phyloP scores from a whole-genome alignment of 2,888 invertebrate species.

The Synanthedon tipuliformis region DNA sequence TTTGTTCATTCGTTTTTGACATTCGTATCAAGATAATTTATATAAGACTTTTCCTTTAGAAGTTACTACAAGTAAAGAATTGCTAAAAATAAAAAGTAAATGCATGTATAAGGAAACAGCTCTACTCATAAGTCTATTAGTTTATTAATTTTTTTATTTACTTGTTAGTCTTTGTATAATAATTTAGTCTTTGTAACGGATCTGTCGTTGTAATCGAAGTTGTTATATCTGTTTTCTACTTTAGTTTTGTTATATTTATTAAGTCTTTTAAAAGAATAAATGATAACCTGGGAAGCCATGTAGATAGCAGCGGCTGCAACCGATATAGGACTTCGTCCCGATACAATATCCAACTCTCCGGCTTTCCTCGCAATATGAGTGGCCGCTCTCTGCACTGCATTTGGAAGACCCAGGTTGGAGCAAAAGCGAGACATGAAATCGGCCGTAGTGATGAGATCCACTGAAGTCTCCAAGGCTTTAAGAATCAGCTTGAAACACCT shows the following conservation, averaged over 20 bases:
- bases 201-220: too few relatives aligned
- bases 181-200: too few relatives aligned
- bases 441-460: constrained; percentile 96
- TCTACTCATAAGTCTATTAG: too few relatives aligned
- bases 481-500: constrained; percentile 97
- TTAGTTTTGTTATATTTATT: neutral
- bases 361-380: constrained; percentile 97
- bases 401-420: constrained; percentile 90
- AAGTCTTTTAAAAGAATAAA: neutral
- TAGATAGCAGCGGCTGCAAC: constrained; percentile 99
- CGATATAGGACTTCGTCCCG: constrained; percentile 97
- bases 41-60: too few relatives aligned
- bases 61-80: too few relatives aligned
- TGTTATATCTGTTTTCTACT: too few relatives aligned
- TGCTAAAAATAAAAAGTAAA: too few relatives aligned
- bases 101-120: too few relatives aligned
- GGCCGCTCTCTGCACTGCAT: constrained; percentile 91
- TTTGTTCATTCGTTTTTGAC: too few relatives aligned
- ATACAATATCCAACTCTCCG: constrained; percentile 96
- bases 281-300: constrained; percentile 92
- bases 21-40: too few relatives aligned
- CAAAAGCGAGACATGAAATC: constrained; percentile 99
- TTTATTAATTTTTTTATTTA: too few relatives aligned
- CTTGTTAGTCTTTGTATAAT: too few relatives aligned
- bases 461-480: constrained; percentile 95